Evolutionary conservation across 2,888 invertebrate genomes (phyloP).

Genomic region (Gasteruption jaculator): DNA sequence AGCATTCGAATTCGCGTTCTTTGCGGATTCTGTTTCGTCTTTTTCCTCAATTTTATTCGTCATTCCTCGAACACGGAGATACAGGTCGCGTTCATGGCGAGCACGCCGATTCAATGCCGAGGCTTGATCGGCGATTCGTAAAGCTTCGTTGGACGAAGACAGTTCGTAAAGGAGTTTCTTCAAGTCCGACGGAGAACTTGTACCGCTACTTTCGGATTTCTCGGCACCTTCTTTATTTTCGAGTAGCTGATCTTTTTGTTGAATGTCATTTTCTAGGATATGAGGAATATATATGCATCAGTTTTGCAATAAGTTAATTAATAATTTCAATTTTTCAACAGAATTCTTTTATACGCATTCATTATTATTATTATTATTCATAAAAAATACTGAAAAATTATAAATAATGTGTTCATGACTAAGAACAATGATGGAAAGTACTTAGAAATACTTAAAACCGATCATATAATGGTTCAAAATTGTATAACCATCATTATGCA

Average conservation of each 20-base stretch:
- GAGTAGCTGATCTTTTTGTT: neutral
- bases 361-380: too few relatives aligned
- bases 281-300: too few relatives aligned
- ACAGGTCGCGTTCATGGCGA: conserved; percentile 25
- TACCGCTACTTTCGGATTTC: conserved; percentile 17
- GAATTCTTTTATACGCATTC: too few relatives aligned
- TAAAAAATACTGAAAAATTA: too few relatives aligned
- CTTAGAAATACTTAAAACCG: too few relatives aligned
- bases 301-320: too few relatives aligned
- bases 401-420: too few relatives aligned
- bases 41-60: conserved; percentile 32
- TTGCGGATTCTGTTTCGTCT: conserved; percentile 24
- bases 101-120: conserved; percentile 24
- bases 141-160: conserved; percentile 22
- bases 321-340: too few relatives aligned
- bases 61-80: conserved; percentile 21
- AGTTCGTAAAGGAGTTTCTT: conserved; percentile 27
- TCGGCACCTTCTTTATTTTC: conserved; percentile 10
- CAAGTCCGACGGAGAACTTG: conserved; percentile 28
- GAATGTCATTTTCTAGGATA: too few relatives aligned
- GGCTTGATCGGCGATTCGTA: conserved; percentile 20
- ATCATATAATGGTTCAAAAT: too few relatives aligned
- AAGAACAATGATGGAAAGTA: too few relatives aligned
- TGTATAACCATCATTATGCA: too few relatives aligned
- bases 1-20: neutral